Evolutionary conservation across 2,797 vertebrate species (phyloP), one percentile per base, ranked within the genome.

Genomic region (Gymnopithys bicolor): DNA sequence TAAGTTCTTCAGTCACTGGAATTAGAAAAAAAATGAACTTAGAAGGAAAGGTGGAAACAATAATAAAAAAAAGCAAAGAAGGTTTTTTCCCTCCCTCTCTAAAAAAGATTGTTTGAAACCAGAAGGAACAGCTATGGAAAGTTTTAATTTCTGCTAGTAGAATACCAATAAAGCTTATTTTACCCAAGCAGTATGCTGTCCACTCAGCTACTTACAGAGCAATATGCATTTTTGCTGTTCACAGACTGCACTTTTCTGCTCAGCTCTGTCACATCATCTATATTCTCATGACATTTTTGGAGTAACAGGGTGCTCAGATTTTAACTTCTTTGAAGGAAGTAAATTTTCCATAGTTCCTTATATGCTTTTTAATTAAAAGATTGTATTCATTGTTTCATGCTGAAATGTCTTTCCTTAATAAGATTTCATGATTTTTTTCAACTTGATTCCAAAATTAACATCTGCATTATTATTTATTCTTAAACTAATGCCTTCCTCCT

Each of bases 11-110:
- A 46, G 21, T 70, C 15, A 64, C n/a, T 58, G 28, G 18, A 58
- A 43, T 63, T 64, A 6, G 33, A 6, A 6, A 70, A 89, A 73
- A 45, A 64, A 5, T 16, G n/a, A 37, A 58, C 17, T 45, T 22
- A 45, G 64, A 56, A 13, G 16, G 22, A 28, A 9, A 5, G 7
- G 5, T 9, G 6, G 13, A 45, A 59, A 45, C 8, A 68, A 76
- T 2, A n/a, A 18, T 28, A 62, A 46, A n/a, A n/a, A n/a, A 58
- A 73, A 1, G 3, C 13, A 39, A 66, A 24, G 32, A 39, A 5
- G 0, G 0, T 0, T 7, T 19, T 73, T 63, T 25, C 4, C 41
- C 7, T 60, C 23, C 15, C 19, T 14, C 21, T 85, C 11, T 74
- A 51, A 84, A 8, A 87, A 55, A 39, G 48, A 66, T 0, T 7